These are phyloP conservation scores for Dryobotodes eremita DNA, from an alignment of 2,888 invertebrate genomes.

Conservation along the genomic window DNA sequence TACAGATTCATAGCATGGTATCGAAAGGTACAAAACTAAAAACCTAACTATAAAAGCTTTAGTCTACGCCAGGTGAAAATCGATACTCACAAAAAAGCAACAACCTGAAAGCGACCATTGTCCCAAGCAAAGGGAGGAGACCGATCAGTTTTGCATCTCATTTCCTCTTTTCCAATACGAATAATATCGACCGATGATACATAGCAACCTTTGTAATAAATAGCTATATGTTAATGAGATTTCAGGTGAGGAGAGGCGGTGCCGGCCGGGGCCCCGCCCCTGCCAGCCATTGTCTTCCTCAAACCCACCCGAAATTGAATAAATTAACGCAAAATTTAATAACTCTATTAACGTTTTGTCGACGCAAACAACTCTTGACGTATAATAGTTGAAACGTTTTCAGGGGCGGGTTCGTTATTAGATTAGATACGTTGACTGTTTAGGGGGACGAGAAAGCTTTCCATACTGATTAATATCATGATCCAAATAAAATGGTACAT, in stretches of 20 bases:
- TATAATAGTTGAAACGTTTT: conserved; percentile 83
- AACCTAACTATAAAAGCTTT: conserved; percentile 2
- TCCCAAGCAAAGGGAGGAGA: conserved; percentile 39
- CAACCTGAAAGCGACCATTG: conserved; percentile 23
- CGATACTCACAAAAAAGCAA: conserved; percentile 42
- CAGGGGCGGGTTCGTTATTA: conserved; percentile 83
- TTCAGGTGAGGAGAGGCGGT: conserved; percentile 85
- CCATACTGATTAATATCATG: conserved; percentile 78
- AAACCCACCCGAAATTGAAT: conserved; percentile 85
- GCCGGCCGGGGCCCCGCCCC: conserved; percentile 81
- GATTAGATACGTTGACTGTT: conserved; percentile 82
- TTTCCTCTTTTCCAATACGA: conserved; percentile 52
- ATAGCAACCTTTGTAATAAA: conserved; percentile 65
- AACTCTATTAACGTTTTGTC: conserved; percentile 87
- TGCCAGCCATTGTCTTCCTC: conserved; percentile 83
- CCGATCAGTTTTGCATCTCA: conserved; percentile 47
- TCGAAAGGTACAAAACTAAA: not conserved
- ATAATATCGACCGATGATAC: conserved; percentile 66
- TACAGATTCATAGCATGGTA: not conserved
- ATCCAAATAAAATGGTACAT: conserved; percentile 68
- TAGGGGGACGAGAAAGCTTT: conserved; percentile 81
- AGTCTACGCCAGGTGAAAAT: conserved; percentile 33
- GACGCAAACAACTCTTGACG: conserved; percentile 87
- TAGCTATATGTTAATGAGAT: conserved; percentile 75
- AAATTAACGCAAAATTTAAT: conserved; percentile 90